Evolutionary conservation across 2,888 invertebrate genomes (phyloP).

Genomic region (Geotrupes spiniger): DNA sequence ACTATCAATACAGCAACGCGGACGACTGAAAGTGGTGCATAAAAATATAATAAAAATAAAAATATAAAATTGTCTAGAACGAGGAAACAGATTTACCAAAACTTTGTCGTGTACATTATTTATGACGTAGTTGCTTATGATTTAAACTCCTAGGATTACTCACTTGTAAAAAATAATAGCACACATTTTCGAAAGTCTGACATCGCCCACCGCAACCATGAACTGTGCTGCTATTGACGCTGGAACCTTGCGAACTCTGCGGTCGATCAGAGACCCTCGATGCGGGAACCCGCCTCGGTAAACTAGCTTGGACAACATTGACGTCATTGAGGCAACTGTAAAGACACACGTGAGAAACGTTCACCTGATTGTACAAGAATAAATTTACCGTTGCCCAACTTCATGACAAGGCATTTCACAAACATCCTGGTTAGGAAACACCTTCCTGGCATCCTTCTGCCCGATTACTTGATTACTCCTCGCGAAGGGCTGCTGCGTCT

Average conservation of each 20-base stretch:
- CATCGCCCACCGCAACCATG: slow-evolving; percentile 69
- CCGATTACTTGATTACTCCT: slow-evolving; percentile 5
- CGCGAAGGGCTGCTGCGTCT: slow-evolving; percentile 20
- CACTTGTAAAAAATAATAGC: slow-evolving; percentile 68
- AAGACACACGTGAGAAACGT: too few relatives aligned
- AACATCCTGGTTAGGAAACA: slow-evolving; percentile 26
- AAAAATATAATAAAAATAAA: too few relatives aligned
- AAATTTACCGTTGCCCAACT: slow-evolving; percentile 22
- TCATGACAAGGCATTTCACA: slow-evolving; percentile 17
- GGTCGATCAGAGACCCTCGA: slow-evolving; percentile 39
- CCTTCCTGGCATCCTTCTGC: slow-evolving; percentile 23
- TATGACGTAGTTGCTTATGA: too few relatives aligned
- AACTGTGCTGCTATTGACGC: slow-evolving; percentile 54
- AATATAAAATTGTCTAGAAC: too few relatives aligned
- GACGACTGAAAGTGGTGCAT: too few relatives aligned
- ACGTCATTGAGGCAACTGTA: slow-evolving; percentile 13
- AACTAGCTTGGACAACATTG: slow-evolving; percentile 9
- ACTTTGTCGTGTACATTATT: too few relatives aligned
- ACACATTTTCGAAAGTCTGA: slow-evolving; percentile 68
- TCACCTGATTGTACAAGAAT: too few relatives aligned
- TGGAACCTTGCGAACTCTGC: slow-evolving; percentile 46
- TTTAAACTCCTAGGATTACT: too few relatives aligned
- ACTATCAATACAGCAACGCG: too few relatives aligned
- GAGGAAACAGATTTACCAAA: too few relatives aligned
- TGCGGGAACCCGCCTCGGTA: slow-evolving; percentile 17